These are phyloP conservation scores for Acanthurus leucopareius DNA, from an alignment of 2,797 vertebrate genomes.

Conservation along the genomic window DNA sequence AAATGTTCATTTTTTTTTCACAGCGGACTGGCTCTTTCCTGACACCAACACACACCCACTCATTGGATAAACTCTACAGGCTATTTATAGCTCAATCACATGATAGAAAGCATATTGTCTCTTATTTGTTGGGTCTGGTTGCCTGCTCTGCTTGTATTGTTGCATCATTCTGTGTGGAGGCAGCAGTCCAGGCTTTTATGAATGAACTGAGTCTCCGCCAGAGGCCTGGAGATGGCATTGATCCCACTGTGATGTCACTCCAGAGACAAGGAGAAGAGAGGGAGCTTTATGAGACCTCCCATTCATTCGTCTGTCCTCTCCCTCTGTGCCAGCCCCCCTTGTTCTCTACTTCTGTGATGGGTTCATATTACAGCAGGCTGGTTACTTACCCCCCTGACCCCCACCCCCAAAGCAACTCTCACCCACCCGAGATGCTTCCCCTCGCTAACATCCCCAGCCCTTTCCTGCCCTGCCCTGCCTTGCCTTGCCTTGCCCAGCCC, in stretches of 20 bases:
- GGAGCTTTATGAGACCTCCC: conserved; percentile 78
- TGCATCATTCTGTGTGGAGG: conserved; percentile 82
- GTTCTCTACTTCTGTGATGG: conserved; percentile 77
- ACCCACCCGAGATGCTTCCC: conserved; percentile 72
- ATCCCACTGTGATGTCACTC: conserved; percentile 87
- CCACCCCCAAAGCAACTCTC: conserved; percentile 48
- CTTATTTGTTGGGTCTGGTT: conserved; percentile 77
- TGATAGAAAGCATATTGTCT: conserved; percentile 77
- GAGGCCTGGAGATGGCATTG: conserved; percentile 80
- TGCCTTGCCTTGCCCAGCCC: conserved; percentile 45
- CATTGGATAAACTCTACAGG: conserved; percentile 48
- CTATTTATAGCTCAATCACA: conserved; percentile 78
- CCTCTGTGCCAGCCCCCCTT: conserved; percentile 41
- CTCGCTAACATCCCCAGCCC: conserved; percentile 55
- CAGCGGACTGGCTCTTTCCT: conserved; percentile 53
- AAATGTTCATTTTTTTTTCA: conserved; percentile 28
- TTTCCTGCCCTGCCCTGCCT: conserved; percentile 49
- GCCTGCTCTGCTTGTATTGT: conserved; percentile 73
- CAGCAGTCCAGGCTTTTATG: conserved; percentile 79
- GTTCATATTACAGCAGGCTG: conserved; percentile 83
- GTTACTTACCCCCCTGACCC: conserved; percentile 78
- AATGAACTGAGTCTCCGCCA: conserved; percentile 83
- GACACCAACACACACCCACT: conserved; percentile 48
- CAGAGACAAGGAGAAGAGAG: conserved; percentile 71
- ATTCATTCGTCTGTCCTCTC: conserved; percentile 73